Evolutionary conservation across 2,888 invertebrate genomes (phyloP), one percentile per base, ranked within the genome.

Genomic region (Platycnemis pennipes): DNA sequence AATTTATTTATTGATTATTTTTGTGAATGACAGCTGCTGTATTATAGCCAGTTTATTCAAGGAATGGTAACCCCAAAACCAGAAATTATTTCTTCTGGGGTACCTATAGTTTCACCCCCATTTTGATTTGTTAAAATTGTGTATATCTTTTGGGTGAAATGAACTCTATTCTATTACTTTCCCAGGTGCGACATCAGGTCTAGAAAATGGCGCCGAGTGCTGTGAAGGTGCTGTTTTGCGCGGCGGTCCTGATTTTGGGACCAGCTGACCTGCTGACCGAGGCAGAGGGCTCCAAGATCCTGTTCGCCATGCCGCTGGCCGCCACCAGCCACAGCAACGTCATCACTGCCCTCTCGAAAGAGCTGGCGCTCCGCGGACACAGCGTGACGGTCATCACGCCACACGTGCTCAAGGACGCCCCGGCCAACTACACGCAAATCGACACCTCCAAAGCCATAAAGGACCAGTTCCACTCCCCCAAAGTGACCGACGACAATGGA

Each of bases 361-460:
- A 94, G 56, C 94, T 95, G 46, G 95, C 95, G 3, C 49, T 88
- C 42, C 89, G 94, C 19, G 95, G 95, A 16, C 95, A 95, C 56
- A 56, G 95, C 16, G 94, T 95, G 44, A 96, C 96, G 0, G 95
- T 96, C 19, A 95, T 96, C 5, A 96, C 96, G 94, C 95, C 96
- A 49, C 96, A 96, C 94, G 96, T 96, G 0, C 95, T 96, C 91
- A 96, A 96, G 94, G 95, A 96, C 0, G 95, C 96, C 16, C 95
- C 96, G 46, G 95, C 96, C 0, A 97, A 96, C 95, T 96, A 97
- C 86, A 96, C 95, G 2, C 96, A 97, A 94, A 95, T 97, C 7
- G 94, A 94, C 85, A 37, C 95, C 8, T 31, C 91, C 8, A 42
- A 46, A 19, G 31, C 13, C 13, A n/a, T 88, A n/a, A 22, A 42